Conservation (phyloP, 2,888 invertebrate species). For the Exocentrus adspersus region DNA sequence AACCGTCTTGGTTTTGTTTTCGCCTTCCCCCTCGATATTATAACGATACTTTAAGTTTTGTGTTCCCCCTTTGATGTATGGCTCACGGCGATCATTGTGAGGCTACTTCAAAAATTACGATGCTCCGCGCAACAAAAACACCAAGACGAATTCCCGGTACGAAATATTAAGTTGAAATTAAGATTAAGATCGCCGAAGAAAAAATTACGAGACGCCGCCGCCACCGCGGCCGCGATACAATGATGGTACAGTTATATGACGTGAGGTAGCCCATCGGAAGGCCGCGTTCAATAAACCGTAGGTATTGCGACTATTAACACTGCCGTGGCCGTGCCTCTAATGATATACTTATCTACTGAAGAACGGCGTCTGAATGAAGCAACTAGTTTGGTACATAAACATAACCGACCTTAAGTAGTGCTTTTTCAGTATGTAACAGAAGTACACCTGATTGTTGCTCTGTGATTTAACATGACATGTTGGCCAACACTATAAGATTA, state of each 20-base stretch:
- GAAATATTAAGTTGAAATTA: slow-evolving; percentile 41
- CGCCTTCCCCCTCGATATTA: slow-evolving; percentile 43
- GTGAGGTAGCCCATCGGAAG: not conserved
- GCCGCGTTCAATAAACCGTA: not conserved
- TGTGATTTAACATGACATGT: too few relatives aligned
- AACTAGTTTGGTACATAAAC: too few relatives aligned
- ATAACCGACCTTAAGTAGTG: too few relatives aligned
- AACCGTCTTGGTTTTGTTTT: slow-evolving; percentile 51
- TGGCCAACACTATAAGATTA: too few relatives aligned
- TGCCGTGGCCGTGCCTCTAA: too few relatives aligned
- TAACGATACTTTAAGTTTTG: slow-evolving; percentile 44
- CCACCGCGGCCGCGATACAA: too few relatives aligned
- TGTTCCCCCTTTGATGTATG: slow-evolving; percentile 47
- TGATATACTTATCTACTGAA: too few relatives aligned
- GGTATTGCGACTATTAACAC: too few relatives aligned
- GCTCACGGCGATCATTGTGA: slow-evolving; percentile 47
- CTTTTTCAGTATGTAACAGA: too few relatives aligned
- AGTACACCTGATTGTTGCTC: too few relatives aligned
- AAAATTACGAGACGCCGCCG: slow-evolving; percentile 9
- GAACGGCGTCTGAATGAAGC: too few relatives aligned
- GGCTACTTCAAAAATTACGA: slow-evolving; percentile 47
- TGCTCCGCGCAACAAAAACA: slow-evolving; percentile 41
- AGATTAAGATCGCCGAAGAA: slow-evolving; percentile 38
- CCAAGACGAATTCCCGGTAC: slow-evolving; percentile 37
- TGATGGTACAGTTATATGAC: not conserved